Base-by-base conservation (phyloP, 2,888 invertebrate genomes). In the Synanthedon andrenaeformis region DNA sequence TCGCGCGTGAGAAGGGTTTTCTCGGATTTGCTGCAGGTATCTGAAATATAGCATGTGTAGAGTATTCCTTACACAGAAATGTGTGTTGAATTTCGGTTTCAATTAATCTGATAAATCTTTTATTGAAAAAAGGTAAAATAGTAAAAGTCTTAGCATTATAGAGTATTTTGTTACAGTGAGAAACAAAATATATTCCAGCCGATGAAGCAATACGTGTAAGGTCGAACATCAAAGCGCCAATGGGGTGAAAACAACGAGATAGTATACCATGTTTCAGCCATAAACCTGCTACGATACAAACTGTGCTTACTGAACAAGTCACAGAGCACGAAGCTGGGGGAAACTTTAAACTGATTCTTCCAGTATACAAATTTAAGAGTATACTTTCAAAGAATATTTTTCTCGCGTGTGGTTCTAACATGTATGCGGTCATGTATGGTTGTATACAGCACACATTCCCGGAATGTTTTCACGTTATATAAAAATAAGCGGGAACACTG, bases 101-200 rank as follows among this genome's bases (percentile, higher is more conserved):
- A 35, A 35, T 35, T 35, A 35, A 35, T 35, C 8, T 28, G 6
- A 28, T 28, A 35, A 35, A n/a, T n/a, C n/a, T n/a, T n/a, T n/a
- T n/a, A n/a, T n/a, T n/a, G n/a, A n/a, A n/a, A 35, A 8, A 35
- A 35, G 28, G 28, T 35, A 35, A n/a, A n/a, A n/a, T 45, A 13
- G 45, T 13, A 13, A 45, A 14, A 45, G 42, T 41, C 41, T 17
- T 41, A 42, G 23, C 52, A 19, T 23, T 54, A 55, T 58, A 55
- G 57, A 58, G 54, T 54, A 51, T 35, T 35, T 35, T 35, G 35
- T 35, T 35, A 35, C 35, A 35, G 10, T 35, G 10, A 10, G 10
- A 35, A 35, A 35, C 35, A 35, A 35, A 45, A 52, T 54, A 54
- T 49, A 45, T 55, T 55, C 51, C 51, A 52, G 23, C 23, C 52